phyloP scores from a whole-genome alignment of 2,797 vertebrate genomes.

The Threskiornis aethiopicus region DNA sequence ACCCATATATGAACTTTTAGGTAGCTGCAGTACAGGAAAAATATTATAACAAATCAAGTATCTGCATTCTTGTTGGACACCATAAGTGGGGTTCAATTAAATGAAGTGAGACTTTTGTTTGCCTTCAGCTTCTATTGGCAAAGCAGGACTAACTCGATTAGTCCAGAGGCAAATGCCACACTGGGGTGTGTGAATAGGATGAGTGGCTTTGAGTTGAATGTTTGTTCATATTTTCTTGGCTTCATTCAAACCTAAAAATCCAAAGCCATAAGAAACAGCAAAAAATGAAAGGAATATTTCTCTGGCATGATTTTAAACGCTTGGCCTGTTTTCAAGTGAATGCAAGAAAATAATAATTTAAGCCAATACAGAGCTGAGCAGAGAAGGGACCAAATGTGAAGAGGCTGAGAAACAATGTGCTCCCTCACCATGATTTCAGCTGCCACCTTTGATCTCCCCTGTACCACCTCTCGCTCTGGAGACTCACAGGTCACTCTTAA shows the following conservation, averaged over 20 bases:
- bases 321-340: neutral
- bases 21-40: neutral
- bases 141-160: conserved; percentile 1
- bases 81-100: neutral
- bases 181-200: neutral
- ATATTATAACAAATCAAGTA: neutral
- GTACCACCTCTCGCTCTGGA: neutral
- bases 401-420: neutral
- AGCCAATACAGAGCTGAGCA: neutral
- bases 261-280: neutral
- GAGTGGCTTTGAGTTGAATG: neutral
- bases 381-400: neutral
- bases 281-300: neutral
- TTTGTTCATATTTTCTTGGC: neutral
- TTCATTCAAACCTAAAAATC: neutral
- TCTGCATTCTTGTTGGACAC: neutral
- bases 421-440: neutral
- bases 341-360: neutral
- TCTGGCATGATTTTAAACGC: neutral
- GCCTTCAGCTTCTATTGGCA: neutral
- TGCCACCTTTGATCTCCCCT: neutral
- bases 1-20: neutral
- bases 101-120: neutral
- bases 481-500: neutral
- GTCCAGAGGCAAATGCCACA: neutral